phyloP scores from a whole-genome alignment of 2,888 invertebrate species.

The Iphiclides podalirius region DNA sequence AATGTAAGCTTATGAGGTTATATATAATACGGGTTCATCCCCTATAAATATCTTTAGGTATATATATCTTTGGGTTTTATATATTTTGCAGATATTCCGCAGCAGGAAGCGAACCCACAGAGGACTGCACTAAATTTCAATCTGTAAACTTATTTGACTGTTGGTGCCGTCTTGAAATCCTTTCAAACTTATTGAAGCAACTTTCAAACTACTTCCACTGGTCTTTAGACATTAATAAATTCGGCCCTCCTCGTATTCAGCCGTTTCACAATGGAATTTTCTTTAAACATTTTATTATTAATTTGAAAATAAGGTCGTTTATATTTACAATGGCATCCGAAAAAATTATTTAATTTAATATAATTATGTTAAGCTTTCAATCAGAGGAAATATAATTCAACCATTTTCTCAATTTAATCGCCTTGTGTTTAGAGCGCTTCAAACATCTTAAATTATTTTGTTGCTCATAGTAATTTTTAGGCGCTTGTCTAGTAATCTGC shows the following conservation, averaged over 20 bases:
- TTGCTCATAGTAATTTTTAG: constrained; percentile 51
- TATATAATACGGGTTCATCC: too few species aligned
- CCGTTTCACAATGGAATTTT: not conserved
- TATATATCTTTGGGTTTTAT: constrained; percentile 2
- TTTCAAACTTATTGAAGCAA: constrained; percentile 52
- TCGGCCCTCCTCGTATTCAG: constrained; percentile 12
- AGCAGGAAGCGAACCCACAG: constrained; percentile 27
- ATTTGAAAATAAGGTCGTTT: too few species aligned
- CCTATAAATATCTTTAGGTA: too few species aligned
- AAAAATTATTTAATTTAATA: not conserved
- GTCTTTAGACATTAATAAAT: constrained; percentile 31
- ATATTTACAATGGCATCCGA: too few species aligned
- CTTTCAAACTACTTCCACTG: constrained; percentile 33
- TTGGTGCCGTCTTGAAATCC: constrained; percentile 46
- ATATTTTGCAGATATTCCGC: constrained; percentile 8
- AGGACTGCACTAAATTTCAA: constrained; percentile 44
- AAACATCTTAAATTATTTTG: constrained; percentile 22
- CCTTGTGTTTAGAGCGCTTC: not conserved
- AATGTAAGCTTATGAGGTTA: too few species aligned
- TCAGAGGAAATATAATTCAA: too few species aligned
- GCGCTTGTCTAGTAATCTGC: constrained; percentile 35
- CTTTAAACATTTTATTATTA: not conserved
- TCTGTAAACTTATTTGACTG: constrained; percentile 50
- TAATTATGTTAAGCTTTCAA: too few species aligned
- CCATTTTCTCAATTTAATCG: not conserved